Percentiles rank a stretch among this genome's conserved stretches.
phyloP scores from a whole-genome alignment of 2,888 invertebrate genomes.

The Cephonodes hylas region DNA sequence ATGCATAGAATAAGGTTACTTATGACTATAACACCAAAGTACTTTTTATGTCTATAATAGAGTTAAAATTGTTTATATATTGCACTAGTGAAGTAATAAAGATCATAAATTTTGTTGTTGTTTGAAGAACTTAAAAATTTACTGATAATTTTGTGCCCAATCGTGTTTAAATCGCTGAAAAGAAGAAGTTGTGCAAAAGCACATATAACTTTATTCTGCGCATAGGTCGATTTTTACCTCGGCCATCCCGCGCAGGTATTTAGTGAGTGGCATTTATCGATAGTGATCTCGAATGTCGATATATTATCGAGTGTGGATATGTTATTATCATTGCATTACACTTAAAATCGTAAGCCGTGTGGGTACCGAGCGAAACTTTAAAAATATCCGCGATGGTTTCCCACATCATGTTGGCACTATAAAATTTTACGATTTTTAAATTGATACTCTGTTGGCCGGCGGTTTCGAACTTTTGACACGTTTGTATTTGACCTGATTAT shows the following conservation, averaged over 20 bases:
- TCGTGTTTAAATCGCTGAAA: no score
- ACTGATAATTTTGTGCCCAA: no score
- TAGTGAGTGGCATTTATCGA: constrained; percentile 21
- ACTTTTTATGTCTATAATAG: no score
- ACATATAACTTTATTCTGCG: no score
- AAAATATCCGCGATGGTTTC: constrained; percentile 43
- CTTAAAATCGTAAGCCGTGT: constrained; percentile 22
- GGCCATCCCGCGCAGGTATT: neutral
- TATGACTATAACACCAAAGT: no score
- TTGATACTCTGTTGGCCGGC: constrained; percentile 47
- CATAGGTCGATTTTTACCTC: neutral
- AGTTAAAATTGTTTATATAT: no score
- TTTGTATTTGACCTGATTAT: constrained; percentile 51
- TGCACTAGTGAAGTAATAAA: no score
- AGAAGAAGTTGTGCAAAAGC: no score
- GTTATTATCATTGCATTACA: constrained; percentile 28
- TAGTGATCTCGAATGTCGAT: constrained; percentile 12
- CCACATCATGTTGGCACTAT: constrained; percentile 41
- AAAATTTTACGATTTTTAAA: constrained; percentile 69
- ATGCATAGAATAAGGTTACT: no score
- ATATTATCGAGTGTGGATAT: constrained; percentile 18
- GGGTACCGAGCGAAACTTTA: constrained; percentile 28
- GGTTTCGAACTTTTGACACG: constrained; percentile 70
- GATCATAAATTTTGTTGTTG: no score
- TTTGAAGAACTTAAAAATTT: no score